phyloP scores from a whole-genome alignment of 2,888 invertebrate genomes.

The Leptinotarsa juncta region DNA sequence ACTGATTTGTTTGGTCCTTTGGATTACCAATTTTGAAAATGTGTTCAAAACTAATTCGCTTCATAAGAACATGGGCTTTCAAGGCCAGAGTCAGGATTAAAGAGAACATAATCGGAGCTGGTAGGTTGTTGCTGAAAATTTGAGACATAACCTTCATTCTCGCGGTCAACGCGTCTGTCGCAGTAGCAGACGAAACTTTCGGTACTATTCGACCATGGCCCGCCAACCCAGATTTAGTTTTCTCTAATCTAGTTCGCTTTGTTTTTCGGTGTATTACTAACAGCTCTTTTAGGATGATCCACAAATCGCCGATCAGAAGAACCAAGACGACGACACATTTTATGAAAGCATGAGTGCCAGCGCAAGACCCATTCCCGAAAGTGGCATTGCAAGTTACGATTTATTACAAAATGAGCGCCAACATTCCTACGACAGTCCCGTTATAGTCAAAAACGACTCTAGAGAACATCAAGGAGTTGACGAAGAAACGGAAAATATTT shows the following conservation, averaged over 20 bases:
- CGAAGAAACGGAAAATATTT: slow-evolving; percentile 48
- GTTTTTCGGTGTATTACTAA: slow-evolving; percentile 52
- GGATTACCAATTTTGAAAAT: slow-evolving; percentile 30
- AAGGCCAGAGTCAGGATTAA: no score
- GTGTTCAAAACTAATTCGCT: slow-evolving; percentile 19
- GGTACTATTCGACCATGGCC: no score
- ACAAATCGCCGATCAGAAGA: slow-evolving; percentile 50
- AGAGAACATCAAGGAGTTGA: slow-evolving; percentile 45
- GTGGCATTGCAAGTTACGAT: slow-evolving; percentile 49
- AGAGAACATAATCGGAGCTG: no score
- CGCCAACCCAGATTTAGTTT: no score
- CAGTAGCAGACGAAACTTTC: no score
- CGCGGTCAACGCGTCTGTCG: no score
- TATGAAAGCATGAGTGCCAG: slow-evolving; percentile 54
- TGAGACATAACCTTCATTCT: no score
- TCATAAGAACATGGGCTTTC: no score
- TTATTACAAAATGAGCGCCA: slow-evolving; percentile 59
- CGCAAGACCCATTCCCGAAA: slow-evolving; percentile 41
- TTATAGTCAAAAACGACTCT: slow-evolving; percentile 39
- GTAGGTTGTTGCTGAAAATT: no score
- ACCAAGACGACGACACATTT: slow-evolving; percentile 50
- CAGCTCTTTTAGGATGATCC: slow-evolving; percentile 59
- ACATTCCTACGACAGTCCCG: slow-evolving; percentile 53
- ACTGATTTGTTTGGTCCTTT: neutral
- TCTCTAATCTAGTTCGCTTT: slow-evolving; percentile 27